phyloP scores from a whole-genome alignment of 1,140 invertebrate genomes.

The Vollenhovia emeryi region DNA sequence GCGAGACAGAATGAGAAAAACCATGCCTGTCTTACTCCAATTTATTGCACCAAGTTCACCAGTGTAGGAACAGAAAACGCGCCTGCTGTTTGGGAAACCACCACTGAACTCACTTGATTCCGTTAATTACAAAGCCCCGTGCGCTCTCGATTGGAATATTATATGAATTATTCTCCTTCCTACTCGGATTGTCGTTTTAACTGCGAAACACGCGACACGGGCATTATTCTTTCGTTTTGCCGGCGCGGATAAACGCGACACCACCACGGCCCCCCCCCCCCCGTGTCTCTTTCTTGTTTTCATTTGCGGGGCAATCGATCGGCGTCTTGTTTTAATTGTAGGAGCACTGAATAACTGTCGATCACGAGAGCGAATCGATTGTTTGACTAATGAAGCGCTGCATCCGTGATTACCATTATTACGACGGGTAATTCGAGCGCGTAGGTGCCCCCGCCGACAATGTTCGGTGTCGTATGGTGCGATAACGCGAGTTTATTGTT shows the following conservation, averaged over 20 bases:
- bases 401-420: conserved; percentile 42
- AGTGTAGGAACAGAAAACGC: no score
- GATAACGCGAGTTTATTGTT: conserved; percentile 45
- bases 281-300: neutral
- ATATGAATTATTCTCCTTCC: neutral
- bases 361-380: conserved; percentile 8
- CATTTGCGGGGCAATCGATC: neutral
- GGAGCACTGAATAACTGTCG: neutral
- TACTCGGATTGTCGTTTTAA: neutral
- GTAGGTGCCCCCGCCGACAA: neutral
- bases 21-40: no score
- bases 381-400: conserved; percentile 36
- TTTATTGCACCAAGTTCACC: no score
- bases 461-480: conserved; percentile 23
- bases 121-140: neutral
- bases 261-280: no score
- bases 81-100: neutral
- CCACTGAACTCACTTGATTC: neutral
- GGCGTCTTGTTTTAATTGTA: conserved; percentile 9
- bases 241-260: neutral
- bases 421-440: conserved; percentile 38
- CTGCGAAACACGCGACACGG: neutral
- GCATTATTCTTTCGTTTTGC: neutral
- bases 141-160: neutral
- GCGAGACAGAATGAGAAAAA: no score